Base-by-base conservation (phyloP, 2,888 invertebrate genomes). In the Campaea margaritaria region DNA sequence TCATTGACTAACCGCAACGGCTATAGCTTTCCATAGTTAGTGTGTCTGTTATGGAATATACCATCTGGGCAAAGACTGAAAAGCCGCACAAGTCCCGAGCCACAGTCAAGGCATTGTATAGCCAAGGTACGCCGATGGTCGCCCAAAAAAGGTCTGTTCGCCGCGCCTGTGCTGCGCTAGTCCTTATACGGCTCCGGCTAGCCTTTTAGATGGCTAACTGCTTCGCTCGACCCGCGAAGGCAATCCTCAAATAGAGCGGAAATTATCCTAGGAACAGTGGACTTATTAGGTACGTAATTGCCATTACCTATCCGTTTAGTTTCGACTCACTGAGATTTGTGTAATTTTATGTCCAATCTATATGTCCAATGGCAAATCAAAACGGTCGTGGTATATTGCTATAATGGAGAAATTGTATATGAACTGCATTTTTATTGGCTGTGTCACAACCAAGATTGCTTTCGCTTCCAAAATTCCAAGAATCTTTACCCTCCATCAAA, bases 151-250 rank as follows among this genome's bases (percentile, higher is more conserved):
- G 91, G 91, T 49, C 55, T 64, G 78, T 69, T 64, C 75, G 74
- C 69, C 78, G 79, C 81, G 79, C 73, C 72, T 76, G 79, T 80
- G 74, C 76, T 67, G 70, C 72, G 65, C 77, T 87, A 83, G 75
- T 64, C 91, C 91, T 85, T 91, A 85, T 90, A 91, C 74, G 91
- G 91, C 81, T 82, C 80, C 67, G 68, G 72, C 76, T 80, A 80
- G 79, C 87, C 86, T 87, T 81, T 9, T 79, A 83, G 76, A 79
- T 76, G 82, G 79, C 77, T 76, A 77, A 78, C 78, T 70, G 70
- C 76, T 78, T 73, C 58, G 70, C 4, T 70, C 64, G 63, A 67
- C 58, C 62, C 53, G 57, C 62, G 73, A 82, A 81, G 80, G 79
- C 75, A 72, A 84, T 76, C 81, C 72, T 73, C 69, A 78, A 77